phyloP scores from a whole-genome alignment of 2,888 invertebrate genomes.

The Ochropleura plecta region DNA sequence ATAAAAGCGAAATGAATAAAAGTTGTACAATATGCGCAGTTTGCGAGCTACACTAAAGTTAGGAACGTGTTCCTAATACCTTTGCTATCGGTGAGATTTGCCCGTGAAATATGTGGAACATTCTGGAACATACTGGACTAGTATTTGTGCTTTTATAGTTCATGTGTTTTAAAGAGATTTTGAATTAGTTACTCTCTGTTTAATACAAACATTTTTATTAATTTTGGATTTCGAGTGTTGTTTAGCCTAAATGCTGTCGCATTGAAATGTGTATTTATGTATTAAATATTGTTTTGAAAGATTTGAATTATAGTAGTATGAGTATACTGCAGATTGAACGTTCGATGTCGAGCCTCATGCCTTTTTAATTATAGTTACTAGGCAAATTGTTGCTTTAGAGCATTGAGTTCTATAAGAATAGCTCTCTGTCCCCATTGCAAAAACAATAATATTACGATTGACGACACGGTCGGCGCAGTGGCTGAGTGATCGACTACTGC shows the following conservation, averaged over 20 bases:
- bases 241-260: not conserved
- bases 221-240: not conserved
- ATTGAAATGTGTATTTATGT: not conserved
- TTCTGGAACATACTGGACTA: slow-evolving; percentile 53
- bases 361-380: not conserved
- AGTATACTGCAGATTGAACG: not conserved
- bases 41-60: slow-evolving; percentile 57
- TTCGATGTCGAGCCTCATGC: not conserved
- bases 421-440: no score
- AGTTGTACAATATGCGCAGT: slow-evolving; percentile 56
- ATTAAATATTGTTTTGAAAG: not conserved
- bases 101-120: slow-evolving; percentile 60
- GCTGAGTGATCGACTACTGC: no score
- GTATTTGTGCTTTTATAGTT: slow-evolving; percentile 9
- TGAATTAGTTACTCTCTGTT: not conserved
- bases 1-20: slow-evolving; percentile 62
- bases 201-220: not conserved
- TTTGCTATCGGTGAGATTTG: slow-evolving; percentile 67
- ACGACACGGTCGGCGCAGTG: no score
- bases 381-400: not conserved
- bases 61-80: slow-evolving; percentile 61
- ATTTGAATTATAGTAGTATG: not conserved
- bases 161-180: not conserved
- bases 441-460: no score
- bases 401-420: no score